These are phyloP conservation scores for Scomber scombrus DNA, from an alignment of 2,113 vertebrate species.

Conservation along the genomic window DNA sequence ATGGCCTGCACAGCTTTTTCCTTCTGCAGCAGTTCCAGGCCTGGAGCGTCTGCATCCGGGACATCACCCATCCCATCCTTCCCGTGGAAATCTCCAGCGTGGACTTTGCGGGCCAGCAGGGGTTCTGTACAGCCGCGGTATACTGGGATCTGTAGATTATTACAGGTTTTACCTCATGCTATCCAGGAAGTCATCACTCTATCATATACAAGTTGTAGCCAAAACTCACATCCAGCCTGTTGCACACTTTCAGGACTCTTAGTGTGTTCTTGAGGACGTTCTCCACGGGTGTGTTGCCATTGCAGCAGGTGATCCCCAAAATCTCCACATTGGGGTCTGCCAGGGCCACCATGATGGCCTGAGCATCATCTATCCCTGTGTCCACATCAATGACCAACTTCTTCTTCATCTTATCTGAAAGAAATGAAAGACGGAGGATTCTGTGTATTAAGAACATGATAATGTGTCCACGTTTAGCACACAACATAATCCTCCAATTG, in stretches of 20 bases:
- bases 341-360: conserved; percentile 82
- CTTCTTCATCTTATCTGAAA: conserved; percentile 65
- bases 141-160: conserved; percentile 75
- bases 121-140: conserved; percentile 68
- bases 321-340: conserved; percentile 71
- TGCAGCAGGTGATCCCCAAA: conserved; percentile 80
- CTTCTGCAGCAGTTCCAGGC: conserved; percentile 74
- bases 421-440: background rate
- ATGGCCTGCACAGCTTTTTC: conserved; percentile 77
- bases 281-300: conserved; percentile 80
- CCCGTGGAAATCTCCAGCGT: conserved; percentile 75
- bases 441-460: background rate
- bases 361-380: conserved; percentile 84
- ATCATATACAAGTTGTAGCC: too few relatives aligned
- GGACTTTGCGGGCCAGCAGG: conserved; percentile 47
- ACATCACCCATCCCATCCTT: conserved; percentile 82
- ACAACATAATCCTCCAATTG: too few relatives aligned
- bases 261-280: conserved; percentile 82
- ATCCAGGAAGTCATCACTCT: too few relatives aligned
- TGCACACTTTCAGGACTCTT: conserved; percentile 79
- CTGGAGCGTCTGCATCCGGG: conserved; percentile 77
- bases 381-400: conserved; percentile 81
- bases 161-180: background rate
- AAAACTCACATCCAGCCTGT: conserved; percentile 65
- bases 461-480: too few relatives aligned